Conservation (phyloP, 2,888 invertebrate species). For the Mellilla xanthometata region DNA sequence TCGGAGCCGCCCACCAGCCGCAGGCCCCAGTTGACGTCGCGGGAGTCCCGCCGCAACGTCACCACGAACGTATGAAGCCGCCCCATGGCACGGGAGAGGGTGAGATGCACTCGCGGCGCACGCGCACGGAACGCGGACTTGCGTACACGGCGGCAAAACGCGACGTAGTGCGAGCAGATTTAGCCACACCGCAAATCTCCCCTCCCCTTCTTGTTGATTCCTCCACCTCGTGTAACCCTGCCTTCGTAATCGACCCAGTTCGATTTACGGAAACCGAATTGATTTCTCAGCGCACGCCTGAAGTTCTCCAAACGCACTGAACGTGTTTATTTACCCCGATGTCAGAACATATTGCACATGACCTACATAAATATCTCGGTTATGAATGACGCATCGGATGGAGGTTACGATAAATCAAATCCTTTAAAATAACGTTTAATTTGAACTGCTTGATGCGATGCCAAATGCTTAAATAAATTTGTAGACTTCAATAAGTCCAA, state of each 20-base stretch:
- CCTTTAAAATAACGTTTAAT: slow-evolving; percentile 20
- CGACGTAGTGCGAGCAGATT: slow-evolving; percentile 73
- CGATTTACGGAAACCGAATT: slow-evolving; percentile 64
- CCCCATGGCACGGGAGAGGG: slow-evolving; percentile 76
- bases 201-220: slow-evolving; percentile 48
- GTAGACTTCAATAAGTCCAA: too few relatives aligned
- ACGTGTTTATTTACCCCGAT: slow-evolving; percentile 43
- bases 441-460: slow-evolving; percentile 14
- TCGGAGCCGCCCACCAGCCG: slow-evolving; percentile 94
- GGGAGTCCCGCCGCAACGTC: slow-evolving; percentile 87
- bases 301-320: slow-evolving; percentile 30
- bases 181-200: slow-evolving; percentile 64
- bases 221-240: slow-evolving; percentile 65
- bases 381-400: slow-evolving; percentile 18
- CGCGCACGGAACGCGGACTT: slow-evolving; percentile 47
- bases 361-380: slow-evolving; percentile 38
- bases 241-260: slow-evolving; percentile 71
- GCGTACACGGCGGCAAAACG: slow-evolving; percentile 67
- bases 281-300: slow-evolving; percentile 40
- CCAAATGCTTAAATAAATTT: slow-evolving; percentile 23
- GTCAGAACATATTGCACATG: slow-evolving; percentile 34
- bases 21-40: slow-evolving; percentile 92
- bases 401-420: slow-evolving; percentile 24
- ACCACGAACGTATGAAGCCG: slow-evolving; percentile 90
- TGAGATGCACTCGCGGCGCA: slow-evolving; percentile 55